Percentiles rank a stretch among this genome's conserved stretches.
Evolutionary conservation across 1,140 invertebrate species (phyloP).

Genomic region (Orchesella cincta): DNA sequence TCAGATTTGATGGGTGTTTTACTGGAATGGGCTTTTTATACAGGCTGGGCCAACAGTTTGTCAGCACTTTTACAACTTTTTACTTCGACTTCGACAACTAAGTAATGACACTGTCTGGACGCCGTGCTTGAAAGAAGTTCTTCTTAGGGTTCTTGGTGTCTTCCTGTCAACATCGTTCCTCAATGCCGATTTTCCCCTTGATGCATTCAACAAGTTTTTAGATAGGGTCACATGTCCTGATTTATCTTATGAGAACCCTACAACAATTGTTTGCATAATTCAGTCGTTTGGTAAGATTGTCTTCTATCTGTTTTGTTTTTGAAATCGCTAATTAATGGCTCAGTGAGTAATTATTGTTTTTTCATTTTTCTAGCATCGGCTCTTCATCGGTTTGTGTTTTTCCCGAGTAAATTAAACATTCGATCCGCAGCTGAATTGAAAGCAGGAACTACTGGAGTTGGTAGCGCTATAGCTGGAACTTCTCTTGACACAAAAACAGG

Average conservation of each 20-base stretch:
- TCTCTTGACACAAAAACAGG: not conserved
- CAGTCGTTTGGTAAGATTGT: constrained; percentile 44
- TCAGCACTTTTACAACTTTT: constrained; percentile 70
- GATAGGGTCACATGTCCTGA: constrained; percentile 45
- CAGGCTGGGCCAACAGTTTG: constrained; percentile 78
- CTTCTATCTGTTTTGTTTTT: not conserved
- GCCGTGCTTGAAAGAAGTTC: constrained; percentile 51
- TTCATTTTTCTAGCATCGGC: constrained; percentile 27
- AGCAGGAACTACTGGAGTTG: not conserved
- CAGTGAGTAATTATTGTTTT: not conserved
- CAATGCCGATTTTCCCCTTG: constrained; percentile 72
- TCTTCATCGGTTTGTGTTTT: constrained; percentile 47
- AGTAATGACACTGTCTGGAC: constrained; percentile 47
- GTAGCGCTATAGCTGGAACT: not conserved
- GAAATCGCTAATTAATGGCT: not conserved
- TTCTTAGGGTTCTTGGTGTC: constrained; percentile 69
- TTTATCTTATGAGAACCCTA: constrained; percentile 40
- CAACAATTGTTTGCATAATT: constrained; percentile 44
- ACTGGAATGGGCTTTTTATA: constrained; percentile 43
- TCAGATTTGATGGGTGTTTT: too few relatives aligned
- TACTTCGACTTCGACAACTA: constrained; percentile 63
- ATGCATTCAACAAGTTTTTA: constrained; percentile 65
- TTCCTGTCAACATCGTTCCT: constrained; percentile 71
- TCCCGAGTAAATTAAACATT: constrained; percentile 46
- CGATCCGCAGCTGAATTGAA: constrained; percentile 40